Evolutionary conservation across 1,140 invertebrate species (phyloP), one percentile per base, ranked within the genome.

Genomic region (Steinernema feltiae): DNA sequence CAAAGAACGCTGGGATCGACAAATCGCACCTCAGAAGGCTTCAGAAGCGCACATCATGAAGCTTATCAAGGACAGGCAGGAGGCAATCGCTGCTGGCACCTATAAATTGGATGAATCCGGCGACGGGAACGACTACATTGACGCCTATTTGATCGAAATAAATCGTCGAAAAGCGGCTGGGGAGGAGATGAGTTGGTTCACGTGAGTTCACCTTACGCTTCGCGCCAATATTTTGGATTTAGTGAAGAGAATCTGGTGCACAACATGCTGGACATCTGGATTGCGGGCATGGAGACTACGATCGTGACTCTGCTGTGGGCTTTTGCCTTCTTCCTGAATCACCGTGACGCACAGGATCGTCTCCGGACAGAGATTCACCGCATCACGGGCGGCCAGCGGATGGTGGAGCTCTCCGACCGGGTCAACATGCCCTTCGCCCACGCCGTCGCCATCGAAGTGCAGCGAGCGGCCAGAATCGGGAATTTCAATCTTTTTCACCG

Each of bases 141-240:
- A 89, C 73, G 84, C 84, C 46, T 89, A 89, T 76, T 76, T 89
- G 0, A 79, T 86, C 41, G 86, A 89, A 78, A 87, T 89, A 48
- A 74, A 84, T 18, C 70, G 79, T 17, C 69, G 71, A 17, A 48
- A 78, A 27, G n/a, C 12, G n/a, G 70, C 30, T 27, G 35, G 41
- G 12, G 53, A 63, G 53, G 53, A 63, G 2, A 63, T 63, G 53
- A 21, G 53, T 3, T 63, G 24, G 15, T 63, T 63, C 53, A n/a
- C 12, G 53, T 63, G 24, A 63, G 53, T 63, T 12, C 7, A 17
- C 24, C 30, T 32, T 21, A 74, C 24, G 21, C 24, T 46, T 46
- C 1, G 0, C 27, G 7, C 31, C 24, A 27, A 63, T 15, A 63
- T 12, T 27, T 0, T 2, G 32, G 32, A 41, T 78, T 48, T 48